Conservation (phyloP, 2,888 invertebrate genomes). For the Parnassius glacialis region DNA sequence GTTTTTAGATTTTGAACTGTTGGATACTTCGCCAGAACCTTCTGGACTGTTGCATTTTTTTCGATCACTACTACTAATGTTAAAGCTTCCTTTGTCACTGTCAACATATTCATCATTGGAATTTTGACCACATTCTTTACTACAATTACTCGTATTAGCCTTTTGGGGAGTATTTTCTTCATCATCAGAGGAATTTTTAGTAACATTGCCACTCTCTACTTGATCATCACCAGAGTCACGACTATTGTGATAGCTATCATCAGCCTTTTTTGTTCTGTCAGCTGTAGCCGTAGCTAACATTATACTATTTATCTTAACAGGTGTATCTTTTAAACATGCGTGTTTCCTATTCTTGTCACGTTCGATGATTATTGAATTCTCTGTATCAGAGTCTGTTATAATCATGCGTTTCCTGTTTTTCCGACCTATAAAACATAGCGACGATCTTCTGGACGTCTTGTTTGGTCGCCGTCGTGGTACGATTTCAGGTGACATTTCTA, state of each 20-base stretch:
- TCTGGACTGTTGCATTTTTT: neutral
- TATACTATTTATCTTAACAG: conserved; percentile 43
- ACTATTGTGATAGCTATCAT: neutral
- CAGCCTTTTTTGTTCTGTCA: conserved; percentile 1
- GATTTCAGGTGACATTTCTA: conserved; percentile 62
- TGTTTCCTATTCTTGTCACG: conserved; percentile 55
- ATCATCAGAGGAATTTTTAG: conserved; percentile 28
- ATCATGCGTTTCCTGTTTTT: conserved; percentile 64
- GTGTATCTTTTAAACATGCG: conserved; percentile 62
- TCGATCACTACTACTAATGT: neutral
- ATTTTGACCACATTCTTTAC: conserved; percentile 16
- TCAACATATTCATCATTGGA: conserved; percentile 1
- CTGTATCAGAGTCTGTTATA: conserved; percentile 64
- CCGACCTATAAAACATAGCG: conserved; percentile 46
- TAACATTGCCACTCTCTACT: conserved; percentile 19
- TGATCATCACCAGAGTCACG: conserved; percentile 14
- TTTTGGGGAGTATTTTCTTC: conserved; percentile 18
- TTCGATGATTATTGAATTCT: conserved; percentile 66
- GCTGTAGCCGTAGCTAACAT: conserved; percentile 11
- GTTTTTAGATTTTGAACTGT: neutral
- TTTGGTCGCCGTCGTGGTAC: conserved; percentile 52
- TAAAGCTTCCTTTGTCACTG: neutral
- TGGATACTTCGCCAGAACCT: neutral
- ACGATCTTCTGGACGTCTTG: conserved; percentile 38
- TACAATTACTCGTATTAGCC: conserved; percentile 7